Base-by-base conservation (phyloP, 1,140 invertebrate species). In the Rhopalosiphum padi region DNA sequence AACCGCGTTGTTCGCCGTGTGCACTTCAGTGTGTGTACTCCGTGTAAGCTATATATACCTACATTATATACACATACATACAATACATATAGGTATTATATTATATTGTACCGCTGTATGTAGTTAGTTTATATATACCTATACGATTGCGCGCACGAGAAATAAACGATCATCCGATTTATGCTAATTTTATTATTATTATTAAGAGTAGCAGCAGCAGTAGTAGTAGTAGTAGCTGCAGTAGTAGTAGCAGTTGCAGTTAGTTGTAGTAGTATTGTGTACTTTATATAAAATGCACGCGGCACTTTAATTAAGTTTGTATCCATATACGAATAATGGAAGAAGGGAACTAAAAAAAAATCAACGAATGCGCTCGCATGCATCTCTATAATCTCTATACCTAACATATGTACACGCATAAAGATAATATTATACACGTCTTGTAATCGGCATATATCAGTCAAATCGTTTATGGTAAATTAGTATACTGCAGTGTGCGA, bases 161-260 rank as follows among this genome's bases (percentile, higher is more conserved):
- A 85, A 85, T 41, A 85, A 85, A 85, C 37, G 83, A 23, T 41
- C 37, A 8, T 43, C 9, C n/a, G 60, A 30, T 30, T 46, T 48
- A 87, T 46, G 85, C 43, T 87, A 46, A 85, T 85, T 83, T 83
- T 83, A 83, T 41, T 83, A 83, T 41, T 83, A 83, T 48, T 87
- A 46, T 87, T 87, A n/a, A 77, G 11, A 77, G 11, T n/a, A 77
- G 5, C 5, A n/a, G 60, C 23, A 15, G 60, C 15, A 51, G 9
- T 46, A 46, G 46, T 51, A 51, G 18, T n/a, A 77, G 30, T 11
- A 68, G 15, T n/a, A 77, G 5, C 21, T 21, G 30, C 18, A 68
- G 11, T 18, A 18, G 60, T 11, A 60, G 30, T 11, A 30, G 30
- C 9, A 77, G n/a, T 77, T 30, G 30, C 25, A 68, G 60, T 68